These are phyloP conservation scores for Podarcis lilfordi DNA, from an alignment of 2,797 vertebrate genomes.

Conservation along the genomic window DNA sequence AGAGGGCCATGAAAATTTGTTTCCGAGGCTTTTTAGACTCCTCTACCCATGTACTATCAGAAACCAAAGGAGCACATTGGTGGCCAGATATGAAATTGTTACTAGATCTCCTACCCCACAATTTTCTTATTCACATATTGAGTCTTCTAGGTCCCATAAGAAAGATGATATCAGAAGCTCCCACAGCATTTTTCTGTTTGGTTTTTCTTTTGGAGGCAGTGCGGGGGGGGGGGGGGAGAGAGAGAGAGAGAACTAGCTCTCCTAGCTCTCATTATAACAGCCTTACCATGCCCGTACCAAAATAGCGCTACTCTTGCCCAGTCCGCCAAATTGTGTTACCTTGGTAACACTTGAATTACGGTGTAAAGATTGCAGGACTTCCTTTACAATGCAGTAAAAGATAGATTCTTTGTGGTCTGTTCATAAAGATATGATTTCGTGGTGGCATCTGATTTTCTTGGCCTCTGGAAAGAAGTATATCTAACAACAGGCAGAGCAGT, in stretches of 20 bases:
- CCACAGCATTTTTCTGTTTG: too few relatives aligned
- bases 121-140: background rate
- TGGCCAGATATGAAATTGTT: too few relatives aligned
- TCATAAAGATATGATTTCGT: background rate
- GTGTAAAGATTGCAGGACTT: background rate
- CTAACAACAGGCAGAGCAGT: background rate
- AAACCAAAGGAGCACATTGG: too few relatives aligned
- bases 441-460: background rate
- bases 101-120: too few relatives aligned
- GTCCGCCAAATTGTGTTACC: background rate
- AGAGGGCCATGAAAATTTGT: too few relatives aligned
- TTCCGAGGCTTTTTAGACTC: too few relatives aligned
- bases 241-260: background rate
- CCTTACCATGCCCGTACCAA: background rate
- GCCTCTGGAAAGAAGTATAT: background rate
- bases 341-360: background rate
- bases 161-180: background rate
- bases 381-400: background rate
- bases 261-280: background rate
- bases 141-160: background rate
- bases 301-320: background rate
- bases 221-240: too few relatives aligned
- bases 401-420: background rate
- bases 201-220: too few relatives aligned
- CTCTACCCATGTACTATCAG: too few relatives aligned